Percentiles rank a stretch among this genome's conserved stretches.
Evolutionary conservation across 2,888 invertebrate genomes (phyloP).

Genomic region (Drosophila multiciliata): DNA sequence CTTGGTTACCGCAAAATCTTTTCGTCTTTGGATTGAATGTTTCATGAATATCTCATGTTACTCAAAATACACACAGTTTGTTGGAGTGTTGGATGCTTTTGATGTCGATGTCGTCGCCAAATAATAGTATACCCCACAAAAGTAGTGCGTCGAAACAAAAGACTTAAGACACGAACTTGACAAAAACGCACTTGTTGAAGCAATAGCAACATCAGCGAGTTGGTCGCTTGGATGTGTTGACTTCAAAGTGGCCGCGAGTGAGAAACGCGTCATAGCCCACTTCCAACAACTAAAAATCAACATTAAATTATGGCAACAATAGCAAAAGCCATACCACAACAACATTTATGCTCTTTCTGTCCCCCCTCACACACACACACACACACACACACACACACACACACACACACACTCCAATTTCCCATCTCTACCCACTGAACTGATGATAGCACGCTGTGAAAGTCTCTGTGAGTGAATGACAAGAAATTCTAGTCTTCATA

Average conservation of each 20-base stretch:
- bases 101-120: neutral
- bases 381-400: neutral
- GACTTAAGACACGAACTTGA: slow-evolving; percentile 70
- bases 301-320: slow-evolving; percentile 74
- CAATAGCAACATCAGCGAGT: slow-evolving; percentile 2
- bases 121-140: neutral
- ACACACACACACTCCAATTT: neutral
- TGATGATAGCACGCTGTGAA: slow-evolving; percentile 60
- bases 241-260: slow-evolving; percentile 58
- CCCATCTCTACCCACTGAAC: neutral
- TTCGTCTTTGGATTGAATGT: neutral
- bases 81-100: neutral
- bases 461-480: slow-evolving; percentile 69
- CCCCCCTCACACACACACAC: neutral
- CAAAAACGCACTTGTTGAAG: slow-evolving; percentile 67
- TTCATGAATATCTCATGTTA: neutral
- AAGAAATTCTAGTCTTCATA: slow-evolving; percentile 80
- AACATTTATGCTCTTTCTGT: slow-evolving; percentile 39
- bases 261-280: slow-evolving; percentile 66
- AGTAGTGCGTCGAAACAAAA: slow-evolving; percentile 50
- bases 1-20: neutral
- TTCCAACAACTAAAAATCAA: slow-evolving; percentile 72
- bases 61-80: neutral
- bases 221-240: slow-evolving; percentile 36
- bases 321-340: slow-evolving; percentile 38